Base-by-base conservation (phyloP, 2,113 vertebrate genomes). In the Cromileptes altivelis region DNA sequence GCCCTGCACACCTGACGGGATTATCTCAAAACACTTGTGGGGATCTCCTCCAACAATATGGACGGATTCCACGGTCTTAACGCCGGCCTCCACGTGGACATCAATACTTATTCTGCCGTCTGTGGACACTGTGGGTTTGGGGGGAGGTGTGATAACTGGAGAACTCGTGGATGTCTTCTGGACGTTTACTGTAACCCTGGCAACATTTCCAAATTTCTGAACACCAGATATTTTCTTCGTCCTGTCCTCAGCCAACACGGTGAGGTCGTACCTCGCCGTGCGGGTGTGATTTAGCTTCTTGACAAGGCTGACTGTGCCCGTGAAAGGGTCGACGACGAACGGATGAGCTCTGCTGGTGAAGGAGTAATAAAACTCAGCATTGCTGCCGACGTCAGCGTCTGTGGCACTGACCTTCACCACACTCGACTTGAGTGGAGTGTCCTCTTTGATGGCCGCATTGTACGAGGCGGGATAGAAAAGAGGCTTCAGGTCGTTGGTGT, bases 381-480 rank as follows among this genome's bases (percentile, higher is more conserved):
- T 99, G 93, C 96, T 97, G 12, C 98, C 98, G 25, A 97, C 78
- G 2, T 99, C 98, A 0, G 98, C 98, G 0, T 99, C 98, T 0
- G 98, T 99, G 50, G 98, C 98, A 0, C 96, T 98, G 63, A 99
- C 96, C 0, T 73, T 96, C 84, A 95, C 95, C 86, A 99, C 91
- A 52, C 96, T 95, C 0, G 95, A 95, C 87, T 95, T 96, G 11
- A 97, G 88, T 15, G 96, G 95, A 4, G 91, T 86, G 76, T 99
- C 97, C 83, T 99, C 98, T 50, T 70, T 93, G 80, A 99, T 93
- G 52, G 92, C 94, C 50, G 97, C 95, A 81, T 94, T 96, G 92
- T 99, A 99, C 0, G 97, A 99, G 0, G 98, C 97, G 0, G 98
- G 97, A 76, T 97, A 99, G 91, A 99, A 99, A 23, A 99, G 97